phyloP scores from a whole-genome alignment of 2,113 vertebrate species.

The Prinia subflava region DNA sequence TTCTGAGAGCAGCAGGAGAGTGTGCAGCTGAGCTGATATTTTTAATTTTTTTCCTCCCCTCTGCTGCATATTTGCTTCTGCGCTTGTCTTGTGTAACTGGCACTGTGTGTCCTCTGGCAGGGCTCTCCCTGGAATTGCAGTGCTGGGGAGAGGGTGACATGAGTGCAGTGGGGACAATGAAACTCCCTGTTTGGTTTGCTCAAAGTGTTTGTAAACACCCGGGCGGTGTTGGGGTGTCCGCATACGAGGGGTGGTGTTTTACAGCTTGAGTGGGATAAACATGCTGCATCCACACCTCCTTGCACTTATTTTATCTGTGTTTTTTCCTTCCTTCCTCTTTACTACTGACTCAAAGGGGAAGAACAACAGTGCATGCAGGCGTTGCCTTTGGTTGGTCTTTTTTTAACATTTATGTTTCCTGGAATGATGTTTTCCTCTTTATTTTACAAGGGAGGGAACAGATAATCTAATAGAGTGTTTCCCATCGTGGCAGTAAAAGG shows the following conservation, averaged over 20 bases:
- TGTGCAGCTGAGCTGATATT: not conserved
- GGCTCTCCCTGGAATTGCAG: not conserved
- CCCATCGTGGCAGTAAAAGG: not conserved
- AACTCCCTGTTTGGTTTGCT: conserved; percentile 31
- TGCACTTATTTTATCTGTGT: not conserved
- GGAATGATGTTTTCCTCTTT: not conserved
- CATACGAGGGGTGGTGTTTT: not conserved
- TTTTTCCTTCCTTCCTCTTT: not conserved
- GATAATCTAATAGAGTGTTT: not conserved
- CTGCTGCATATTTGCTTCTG: conserved; percentile 10
- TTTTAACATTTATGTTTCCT: conserved; percentile 15
- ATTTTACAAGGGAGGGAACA: not conserved
- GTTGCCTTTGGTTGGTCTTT: not conserved
- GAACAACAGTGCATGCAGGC: not conserved
- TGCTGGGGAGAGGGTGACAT: not conserved
- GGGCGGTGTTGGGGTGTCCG: not conserved
- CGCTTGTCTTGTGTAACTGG: conserved; percentile 51
- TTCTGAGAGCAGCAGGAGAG: not conserved
- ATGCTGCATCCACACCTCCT: not conserved
- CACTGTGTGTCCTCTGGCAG: conserved; percentile 60
- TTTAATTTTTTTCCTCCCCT: not conserved
- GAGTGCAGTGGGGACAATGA: conserved; percentile 45
- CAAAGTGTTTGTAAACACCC: conserved; percentile 27
- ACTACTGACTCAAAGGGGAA: not conserved
- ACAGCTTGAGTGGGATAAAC: not conserved